Percentiles rank a stretch among this genome's conserved stretches.
These are phyloP conservation scores for Morus bassanus DNA, from an alignment of 2,797 vertebrate genomes.

Conservation along the genomic window DNA sequence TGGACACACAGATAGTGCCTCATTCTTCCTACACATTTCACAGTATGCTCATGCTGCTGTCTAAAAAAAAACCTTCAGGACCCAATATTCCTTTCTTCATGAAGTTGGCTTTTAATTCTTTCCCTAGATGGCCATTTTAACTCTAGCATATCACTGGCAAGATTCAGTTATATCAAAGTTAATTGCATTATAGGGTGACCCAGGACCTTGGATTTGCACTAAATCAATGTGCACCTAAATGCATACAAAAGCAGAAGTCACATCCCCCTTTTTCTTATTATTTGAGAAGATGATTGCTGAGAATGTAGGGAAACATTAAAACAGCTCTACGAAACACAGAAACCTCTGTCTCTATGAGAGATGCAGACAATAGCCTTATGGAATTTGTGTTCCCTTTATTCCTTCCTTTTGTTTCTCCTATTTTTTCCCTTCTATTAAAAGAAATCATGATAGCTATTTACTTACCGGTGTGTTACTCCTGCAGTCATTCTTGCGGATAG, in stretches of 20 bases:
- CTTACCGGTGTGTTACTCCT: constrained; percentile 94
- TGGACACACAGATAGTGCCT: background rate
- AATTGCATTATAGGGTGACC: background rate
- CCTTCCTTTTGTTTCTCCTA: background rate
- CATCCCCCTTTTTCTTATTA: background rate
- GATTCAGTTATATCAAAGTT: background rate
- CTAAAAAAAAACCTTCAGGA: background rate
- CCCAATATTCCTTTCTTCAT: background rate
- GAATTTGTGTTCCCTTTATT: background rate
- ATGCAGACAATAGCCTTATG: background rate
- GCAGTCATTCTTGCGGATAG: constrained; percentile 97
- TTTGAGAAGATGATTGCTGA: background rate
- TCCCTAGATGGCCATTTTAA: background rate
- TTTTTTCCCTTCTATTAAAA: background rate
- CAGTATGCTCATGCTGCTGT: background rate
- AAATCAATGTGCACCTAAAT: background rate
- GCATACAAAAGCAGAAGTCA: background rate
- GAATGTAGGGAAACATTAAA: background rate
- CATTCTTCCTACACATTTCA: constrained; percentile 5
- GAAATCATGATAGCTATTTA: background rate
- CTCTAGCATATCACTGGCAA: background rate
- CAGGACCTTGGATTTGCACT: background rate
- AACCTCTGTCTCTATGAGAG: background rate
- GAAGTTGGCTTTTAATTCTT: background rate
- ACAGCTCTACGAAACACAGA: background rate